Conservation (phyloP, 2,113 vertebrate genomes). For the Sinosuthora webbiana region DNA sequence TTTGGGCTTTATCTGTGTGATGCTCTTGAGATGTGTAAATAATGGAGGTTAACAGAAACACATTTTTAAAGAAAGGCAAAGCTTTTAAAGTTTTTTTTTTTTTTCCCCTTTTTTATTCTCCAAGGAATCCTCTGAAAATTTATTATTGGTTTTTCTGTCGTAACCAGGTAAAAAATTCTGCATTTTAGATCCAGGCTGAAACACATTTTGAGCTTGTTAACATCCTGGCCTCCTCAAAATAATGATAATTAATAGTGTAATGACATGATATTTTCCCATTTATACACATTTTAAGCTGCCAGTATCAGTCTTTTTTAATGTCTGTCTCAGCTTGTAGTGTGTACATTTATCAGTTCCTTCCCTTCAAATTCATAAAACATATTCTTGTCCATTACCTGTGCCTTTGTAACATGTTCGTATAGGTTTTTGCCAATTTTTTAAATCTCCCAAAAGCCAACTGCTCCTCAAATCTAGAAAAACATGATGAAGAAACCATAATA, state of each 20-base stretch:
- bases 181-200: not conserved
- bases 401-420: not conserved
- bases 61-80: constrained; percentile 9
- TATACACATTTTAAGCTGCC: not conserved
- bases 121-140: constrained; percentile 4
- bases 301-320: not conserved
- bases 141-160: not conserved
- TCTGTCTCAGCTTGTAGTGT: not conserved
- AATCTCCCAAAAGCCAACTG: not conserved
- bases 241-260: not conserved
- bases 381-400: not conserved
- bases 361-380: not conserved
- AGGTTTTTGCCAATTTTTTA: constrained; percentile 22
- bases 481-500: not conserved
- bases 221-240: not conserved
- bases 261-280: not conserved
- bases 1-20: constrained; percentile 66
- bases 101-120: not conserved
- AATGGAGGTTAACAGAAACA: constrained; percentile 28
- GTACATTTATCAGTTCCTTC: not conserved
- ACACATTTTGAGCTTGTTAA: not conserved
- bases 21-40: constrained; percentile 48
- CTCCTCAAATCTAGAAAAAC: not conserved
- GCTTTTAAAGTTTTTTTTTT: not conserved
- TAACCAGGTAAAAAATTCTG: not conserved